A percentile compares a stretch with the other conserved stretches of the same genome.
phyloP scores from a whole-genome alignment of 2,797 vertebrate species.

The Sarcoramphus papa region DNA sequence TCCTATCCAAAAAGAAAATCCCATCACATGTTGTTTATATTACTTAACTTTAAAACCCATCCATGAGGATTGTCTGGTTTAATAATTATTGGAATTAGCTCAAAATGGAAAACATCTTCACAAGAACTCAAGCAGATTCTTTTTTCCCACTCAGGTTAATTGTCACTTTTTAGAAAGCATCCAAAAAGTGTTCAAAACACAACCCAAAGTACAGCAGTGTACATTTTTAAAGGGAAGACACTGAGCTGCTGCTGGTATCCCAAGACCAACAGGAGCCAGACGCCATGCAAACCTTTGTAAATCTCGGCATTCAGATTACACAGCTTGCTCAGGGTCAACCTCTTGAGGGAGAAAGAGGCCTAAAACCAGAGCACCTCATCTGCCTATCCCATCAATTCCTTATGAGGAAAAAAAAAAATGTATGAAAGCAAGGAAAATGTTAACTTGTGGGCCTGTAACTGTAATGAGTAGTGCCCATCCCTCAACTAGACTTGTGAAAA shows the following conservation, averaged over 20 bases:
- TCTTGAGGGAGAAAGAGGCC: not conserved
- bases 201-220: not conserved
- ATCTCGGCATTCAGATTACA: not conserved
- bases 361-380: not conserved
- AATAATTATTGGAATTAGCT: not conserved
- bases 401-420: not conserved
- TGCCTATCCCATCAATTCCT: not conserved
- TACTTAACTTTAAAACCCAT: not conserved
- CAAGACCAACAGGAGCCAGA: not conserved
- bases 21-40: not conserved
- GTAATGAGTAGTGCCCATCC: not conserved
- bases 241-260: not conserved
- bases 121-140: not conserved
- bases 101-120: not conserved
- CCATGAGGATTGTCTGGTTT: not conserved
- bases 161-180: not conserved
- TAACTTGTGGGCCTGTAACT: not conserved
- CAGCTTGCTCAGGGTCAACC: not conserved
- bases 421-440: not conserved
- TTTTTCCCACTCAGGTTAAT: not conserved
- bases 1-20: not conserved
- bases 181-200: not conserved
- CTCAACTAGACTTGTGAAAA: not conserved
- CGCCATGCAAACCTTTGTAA: not conserved
- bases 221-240: not conserved